phyloP scores from a whole-genome alignment of 2,888 invertebrate species.

The Nemoura dubitans region DNA sequence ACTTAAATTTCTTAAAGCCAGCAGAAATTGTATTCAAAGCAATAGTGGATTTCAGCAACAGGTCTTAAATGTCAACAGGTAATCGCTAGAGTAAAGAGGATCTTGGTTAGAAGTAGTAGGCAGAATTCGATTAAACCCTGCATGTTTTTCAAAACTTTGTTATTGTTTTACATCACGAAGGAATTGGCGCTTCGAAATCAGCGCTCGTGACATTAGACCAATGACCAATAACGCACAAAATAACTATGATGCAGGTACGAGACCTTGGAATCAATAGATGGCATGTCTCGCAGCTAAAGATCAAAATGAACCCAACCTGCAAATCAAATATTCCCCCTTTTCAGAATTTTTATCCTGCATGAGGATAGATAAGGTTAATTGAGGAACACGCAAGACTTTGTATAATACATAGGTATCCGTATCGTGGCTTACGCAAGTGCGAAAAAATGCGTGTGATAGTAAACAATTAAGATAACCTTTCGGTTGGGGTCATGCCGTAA shows the following conservation, averaged over 20 bases:
- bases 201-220: neutral
- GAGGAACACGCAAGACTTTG: neutral
- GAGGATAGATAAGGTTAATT: neutral
- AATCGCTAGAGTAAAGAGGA: neutral
- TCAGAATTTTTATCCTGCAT: neutral
- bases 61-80: neutral
- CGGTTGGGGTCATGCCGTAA: too few species aligned
- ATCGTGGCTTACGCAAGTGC: neutral
- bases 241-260: neutral
- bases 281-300: neutral
- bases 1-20: neutral
- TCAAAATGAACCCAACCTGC: neutral
- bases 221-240: slow-evolving; percentile 4
- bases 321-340: neutral
- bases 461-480: neutral
- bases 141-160: neutral
- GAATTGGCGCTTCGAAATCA: neutral
- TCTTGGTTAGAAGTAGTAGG: neutral
- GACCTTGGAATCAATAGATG: slow-evolving; percentile 7
- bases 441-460: slow-evolving; percentile 12
- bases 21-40: neutral
- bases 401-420: neutral
- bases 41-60: neutral
- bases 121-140: neutral
- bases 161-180: neutral